Base-by-base conservation (phyloP, 2,113 vertebrate genomes). In the Hepsetus odoe region DNA sequence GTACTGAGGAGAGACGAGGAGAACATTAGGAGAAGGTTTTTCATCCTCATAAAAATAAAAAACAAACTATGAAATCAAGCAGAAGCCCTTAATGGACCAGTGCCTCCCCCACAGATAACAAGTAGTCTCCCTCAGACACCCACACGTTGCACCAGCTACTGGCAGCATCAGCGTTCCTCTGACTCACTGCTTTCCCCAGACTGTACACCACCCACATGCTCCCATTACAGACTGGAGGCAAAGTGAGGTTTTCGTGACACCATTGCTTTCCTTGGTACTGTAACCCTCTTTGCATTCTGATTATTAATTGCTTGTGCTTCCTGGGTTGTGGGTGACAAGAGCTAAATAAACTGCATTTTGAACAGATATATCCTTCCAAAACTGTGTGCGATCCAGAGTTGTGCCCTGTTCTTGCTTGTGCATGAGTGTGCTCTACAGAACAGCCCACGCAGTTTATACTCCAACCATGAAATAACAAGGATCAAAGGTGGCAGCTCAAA, bases 131-230 rank as follows among this genome's bases (percentile, higher is more conserved):
- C 61, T 38, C 61, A 38, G 61, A 65, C 61, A 20, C 61, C 61
- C 20, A 65, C 61, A 9, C 61, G 4, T 30, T 2, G 30, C 59
- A 18, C 59, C 30, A 20, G 59, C 59, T 64, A n/a, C 61, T 35
- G n/a, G 32, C 32, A 22, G 61, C 33, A 26, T 65, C 61, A 35
- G 32, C 33, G 32, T 10, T 7, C 2, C 18, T 65, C 61, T 65
- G 61, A 65, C 32, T 65, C 61, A 65, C 61, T 35, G 51, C 61
- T 35, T 65, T 65, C 61, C 61, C 61, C 61, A 65, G 61, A 65
- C 61, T 65, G 61, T 65, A 65, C 33, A 38, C 61, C 32, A 18
- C 61, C 61, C 33, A 65, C 61, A 65, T 62, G 59, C 32, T 38
- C 18, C 32, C 61, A 38, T 20, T 65, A 10, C 61, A 38, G 59